Evolutionary conservation across 2,113 vertebrate species (phyloP), one percentile per base, ranked within the genome.

Genomic region (Phyllopteryx taeniolatus): DNA sequence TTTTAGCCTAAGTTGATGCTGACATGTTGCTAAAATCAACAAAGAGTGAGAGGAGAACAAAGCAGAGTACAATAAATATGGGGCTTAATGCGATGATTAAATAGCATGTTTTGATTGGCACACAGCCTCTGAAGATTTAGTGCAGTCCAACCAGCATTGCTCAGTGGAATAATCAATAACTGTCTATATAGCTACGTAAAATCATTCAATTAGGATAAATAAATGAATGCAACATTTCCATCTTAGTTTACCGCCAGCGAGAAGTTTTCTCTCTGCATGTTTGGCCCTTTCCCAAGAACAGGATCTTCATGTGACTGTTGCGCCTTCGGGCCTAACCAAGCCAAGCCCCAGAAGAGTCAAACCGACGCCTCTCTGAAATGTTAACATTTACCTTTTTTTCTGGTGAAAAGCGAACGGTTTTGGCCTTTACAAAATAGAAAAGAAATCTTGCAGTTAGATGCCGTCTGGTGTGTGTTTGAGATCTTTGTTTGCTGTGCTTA

Each of bases 301-400:
- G 66, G 62, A 62, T 84, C 65, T 82, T 83, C 86, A 91, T 89
- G 86, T 90, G 88, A 90, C 88, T 78, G 86, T 81, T 85, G 31
- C 80, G 83, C 83, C 89, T 75, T 47, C 10, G 51, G 87, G 84
- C 71, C 22, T 6, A n/a, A 43, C 57, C 12, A 43, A 85, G 80
- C 65, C 31, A 13, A n/a, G 22, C 57, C 20, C 61, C 47, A 47
- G 63, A 43, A 11, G 49, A 22, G 42, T 33, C 57, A 73, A 76
- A 72, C 67, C 56, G 69, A 66, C n/a, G 5, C 53, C 27, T 63
- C 54, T 80, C 74, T 22, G 60, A 46, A 46, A 70, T 43, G 49
- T 75, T 60, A 39, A 9, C 10, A 22, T 56, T 68, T 46, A 31
- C n/a, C 27, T 71, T 71, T 60, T 35, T 57, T 71, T 70, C 31